A percentile compares a stretch with the other conserved stretches of the same genome.
These are phyloP conservation scores for Sinocyclocheilus anophthalmus DNA, from an alignment of 2,113 vertebrate species.

Conservation along the genomic window DNA sequence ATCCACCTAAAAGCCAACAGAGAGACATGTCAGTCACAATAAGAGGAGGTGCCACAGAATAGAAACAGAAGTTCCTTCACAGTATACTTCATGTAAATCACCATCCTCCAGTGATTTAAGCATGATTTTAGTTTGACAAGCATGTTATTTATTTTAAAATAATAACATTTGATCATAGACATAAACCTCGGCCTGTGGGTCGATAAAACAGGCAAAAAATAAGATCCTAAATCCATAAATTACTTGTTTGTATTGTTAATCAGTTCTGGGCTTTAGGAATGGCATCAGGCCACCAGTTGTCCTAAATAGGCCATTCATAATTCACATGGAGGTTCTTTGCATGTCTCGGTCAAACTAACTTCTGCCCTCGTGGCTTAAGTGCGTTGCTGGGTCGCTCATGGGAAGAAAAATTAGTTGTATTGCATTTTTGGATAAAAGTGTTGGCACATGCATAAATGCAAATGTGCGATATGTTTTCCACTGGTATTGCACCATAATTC, in stretches of 20 bases:
- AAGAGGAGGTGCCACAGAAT: background rate
- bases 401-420: background rate
- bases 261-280: constrained; percentile 37
- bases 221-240: background rate
- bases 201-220: no score
- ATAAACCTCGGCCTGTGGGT: no score
- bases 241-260: background rate
- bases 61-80: background rate
- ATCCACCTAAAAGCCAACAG: constrained; percentile 56
- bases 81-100: background rate
- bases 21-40: constrained; percentile 1
- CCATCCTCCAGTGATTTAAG: background rate
- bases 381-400: no score
- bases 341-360: constrained; percentile 30
- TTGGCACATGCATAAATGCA: background rate
- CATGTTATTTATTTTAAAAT: background rate
- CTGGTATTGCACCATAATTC: background rate
- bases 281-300: constrained; percentile 11
- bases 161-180: background rate
- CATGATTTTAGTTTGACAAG: background rate
- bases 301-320: constrained; percentile 46
- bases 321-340: constrained; percentile 31
- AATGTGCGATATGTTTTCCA: background rate
- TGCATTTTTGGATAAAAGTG: background rate
- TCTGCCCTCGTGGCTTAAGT: no score